Evolutionary conservation across 2,888 invertebrate genomes (phyloP).

Genomic region (Cephus spinipes): DNA sequence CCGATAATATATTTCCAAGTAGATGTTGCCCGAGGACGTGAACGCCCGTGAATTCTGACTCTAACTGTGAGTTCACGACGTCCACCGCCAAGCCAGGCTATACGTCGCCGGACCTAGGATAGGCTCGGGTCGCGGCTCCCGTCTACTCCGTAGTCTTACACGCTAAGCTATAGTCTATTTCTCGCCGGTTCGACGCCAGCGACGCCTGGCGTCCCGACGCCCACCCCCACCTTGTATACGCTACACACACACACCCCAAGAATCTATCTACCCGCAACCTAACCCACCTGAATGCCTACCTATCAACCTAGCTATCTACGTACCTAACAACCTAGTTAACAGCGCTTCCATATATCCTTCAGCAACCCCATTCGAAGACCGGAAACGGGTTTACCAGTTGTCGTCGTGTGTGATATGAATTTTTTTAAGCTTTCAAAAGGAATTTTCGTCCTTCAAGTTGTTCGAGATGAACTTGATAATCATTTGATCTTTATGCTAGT

Average conservation of each 20-base stretch:
- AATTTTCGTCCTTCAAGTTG: not conserved
- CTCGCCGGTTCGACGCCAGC: conserved; percentile 43
- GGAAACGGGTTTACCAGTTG: not conserved
- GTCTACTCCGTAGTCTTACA: conserved; percentile 2
- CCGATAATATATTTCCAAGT: not conserved
- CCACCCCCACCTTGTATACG: not conserved
- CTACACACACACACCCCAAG: not conserved
- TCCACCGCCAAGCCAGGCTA: not conserved
- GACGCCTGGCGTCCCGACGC: conserved; percentile 46
- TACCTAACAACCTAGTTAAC: not conserved
- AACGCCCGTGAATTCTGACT: not conserved
- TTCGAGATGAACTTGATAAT: not conserved
- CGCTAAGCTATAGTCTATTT: conserved; percentile 3
- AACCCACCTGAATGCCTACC: not conserved
- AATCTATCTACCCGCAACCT: not conserved
- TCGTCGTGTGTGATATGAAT: not conserved
- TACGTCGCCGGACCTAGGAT: not conserved
- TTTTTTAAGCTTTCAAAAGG: not conserved
- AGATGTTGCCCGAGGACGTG: not conserved
- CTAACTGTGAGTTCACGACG: not conserved
- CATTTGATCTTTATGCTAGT: not conserved
- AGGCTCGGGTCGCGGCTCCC: not conserved
- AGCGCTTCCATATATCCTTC: not conserved
- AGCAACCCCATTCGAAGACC: not conserved
- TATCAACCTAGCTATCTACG: not conserved